These are phyloP conservation scores for Heterotilapia buettikoferi DNA, from an alignment of 2,113 vertebrate species.

Conservation along the genomic window DNA sequence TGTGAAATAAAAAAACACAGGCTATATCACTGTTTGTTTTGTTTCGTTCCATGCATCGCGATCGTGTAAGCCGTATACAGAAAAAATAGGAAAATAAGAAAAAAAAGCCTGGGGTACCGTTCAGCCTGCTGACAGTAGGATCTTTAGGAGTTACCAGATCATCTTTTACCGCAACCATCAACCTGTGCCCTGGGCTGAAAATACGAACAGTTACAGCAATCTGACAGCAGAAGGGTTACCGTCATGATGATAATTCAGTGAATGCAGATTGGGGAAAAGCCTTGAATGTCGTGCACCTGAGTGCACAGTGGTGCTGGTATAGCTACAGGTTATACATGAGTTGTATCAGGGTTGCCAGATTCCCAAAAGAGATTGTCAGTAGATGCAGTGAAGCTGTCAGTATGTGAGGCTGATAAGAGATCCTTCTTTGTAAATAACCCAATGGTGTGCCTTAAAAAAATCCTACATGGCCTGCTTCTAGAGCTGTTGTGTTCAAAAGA, in stretches of 20 bases:
- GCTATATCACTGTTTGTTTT: not conserved
- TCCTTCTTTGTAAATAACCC: not conserved
- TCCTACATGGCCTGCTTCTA: fast-evolving
- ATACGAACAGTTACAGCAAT: not conserved
- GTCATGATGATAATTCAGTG: not conserved
- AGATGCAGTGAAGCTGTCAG: not conserved
- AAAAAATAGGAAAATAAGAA: not conserved
- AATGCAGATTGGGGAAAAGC: not conserved
- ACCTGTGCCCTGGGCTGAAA: fast-evolving
- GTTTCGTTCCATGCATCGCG: fast-evolving
- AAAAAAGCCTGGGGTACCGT: not conserved
- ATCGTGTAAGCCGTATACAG: not conserved
- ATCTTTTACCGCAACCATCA: not conserved
- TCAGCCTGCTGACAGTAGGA: not conserved
- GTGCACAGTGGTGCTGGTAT: not conserved
- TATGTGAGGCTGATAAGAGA: not conserved
- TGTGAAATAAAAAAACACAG: not conserved
- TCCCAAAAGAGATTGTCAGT: not conserved
- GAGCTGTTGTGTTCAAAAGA: not conserved
- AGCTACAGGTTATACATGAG: not conserved
- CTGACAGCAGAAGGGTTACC: not conserved
- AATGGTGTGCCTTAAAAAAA: fast-evolving
- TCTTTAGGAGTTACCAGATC: not conserved
- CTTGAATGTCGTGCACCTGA: not conserved
- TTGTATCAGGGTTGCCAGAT: not conserved